These are phyloP conservation scores for Tetraodon nigroviridis DNA, from an alignment of 2,113 vertebrate genomes.

Conservation along the genomic window DNA sequence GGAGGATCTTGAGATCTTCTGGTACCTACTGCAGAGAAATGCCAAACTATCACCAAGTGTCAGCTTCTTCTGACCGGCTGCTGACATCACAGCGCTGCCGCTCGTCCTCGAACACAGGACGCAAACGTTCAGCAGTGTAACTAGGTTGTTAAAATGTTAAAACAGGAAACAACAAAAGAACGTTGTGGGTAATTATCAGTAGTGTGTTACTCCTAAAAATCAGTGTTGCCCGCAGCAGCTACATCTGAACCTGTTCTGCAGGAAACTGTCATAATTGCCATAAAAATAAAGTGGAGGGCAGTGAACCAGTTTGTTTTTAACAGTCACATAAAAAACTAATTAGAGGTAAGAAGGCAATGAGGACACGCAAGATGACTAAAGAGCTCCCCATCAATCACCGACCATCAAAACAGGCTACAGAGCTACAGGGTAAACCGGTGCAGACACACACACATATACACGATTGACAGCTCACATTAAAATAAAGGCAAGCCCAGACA, in stretches of 20 bases:
- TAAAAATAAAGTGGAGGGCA: background rate
- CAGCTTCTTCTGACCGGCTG: background rate
- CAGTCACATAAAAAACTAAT: constrained; percentile 5
- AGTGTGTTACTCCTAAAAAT: background rate
- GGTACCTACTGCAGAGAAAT: constrained; percentile 12
- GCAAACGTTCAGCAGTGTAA: too few relatives aligned
- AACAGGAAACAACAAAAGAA: background rate
- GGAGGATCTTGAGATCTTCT: constrained; percentile 9
- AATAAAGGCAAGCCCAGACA: constrained; percentile 52
- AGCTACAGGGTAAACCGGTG: constrained; percentile 42
- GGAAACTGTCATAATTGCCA: constrained; percentile 22
- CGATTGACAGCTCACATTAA: constrained; percentile 55
- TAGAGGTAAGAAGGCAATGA: too few relatives aligned
- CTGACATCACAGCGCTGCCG: background rate
- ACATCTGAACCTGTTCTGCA: constrained; percentile 13
- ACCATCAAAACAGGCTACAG: constrained; percentile 52
- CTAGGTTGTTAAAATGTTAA: constrained; percentile 2
- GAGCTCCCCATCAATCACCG: constrained; percentile 7
- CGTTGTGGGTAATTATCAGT: too few relatives aligned
- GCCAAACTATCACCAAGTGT: background rate
- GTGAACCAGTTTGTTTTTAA: constrained; percentile 32
- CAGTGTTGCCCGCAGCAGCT: background rate
- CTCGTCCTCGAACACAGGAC: background rate
- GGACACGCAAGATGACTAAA: too few relatives aligned
- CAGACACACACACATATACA: constrained; percentile 3